Conservation (phyloP, 2,888 invertebrate species). For the Pseudanteris insignis region DNA sequence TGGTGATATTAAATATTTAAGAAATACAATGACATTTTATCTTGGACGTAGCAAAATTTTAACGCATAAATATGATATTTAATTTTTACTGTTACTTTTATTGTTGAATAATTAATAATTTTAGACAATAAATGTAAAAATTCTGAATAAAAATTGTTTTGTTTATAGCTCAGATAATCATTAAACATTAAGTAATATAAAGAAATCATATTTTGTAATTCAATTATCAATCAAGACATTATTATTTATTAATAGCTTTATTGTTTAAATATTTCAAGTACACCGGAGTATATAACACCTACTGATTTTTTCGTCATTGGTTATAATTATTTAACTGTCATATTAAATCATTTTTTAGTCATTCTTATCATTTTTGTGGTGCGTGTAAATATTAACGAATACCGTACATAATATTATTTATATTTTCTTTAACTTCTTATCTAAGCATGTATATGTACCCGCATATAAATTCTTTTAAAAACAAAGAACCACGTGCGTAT, state of each 20-base stretch:
- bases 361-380: slow-evolving; percentile 40
- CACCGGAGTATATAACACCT: slow-evolving; percentile 61
- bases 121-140: too few relatives aligned
- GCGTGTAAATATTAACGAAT: slow-evolving; percentile 47
- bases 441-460: slow-evolving; percentile 39
- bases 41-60: too few relatives aligned
- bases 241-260: slow-evolving; percentile 60
- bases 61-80: too few relatives aligned
- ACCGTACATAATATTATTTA: slow-evolving; percentile 38
- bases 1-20: too few relatives aligned
- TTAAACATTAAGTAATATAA: too few relatives aligned
- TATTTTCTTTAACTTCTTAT: slow-evolving; percentile 36
- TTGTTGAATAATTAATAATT: too few relatives aligned
- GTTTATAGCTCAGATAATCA: too few relatives aligned
- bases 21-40: too few relatives aligned
- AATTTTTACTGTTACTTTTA: too few relatives aligned
- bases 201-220: too few relatives aligned
- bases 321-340: slow-evolving; percentile 52
- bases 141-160: too few relatives aligned
- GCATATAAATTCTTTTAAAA: slow-evolving; percentile 37
- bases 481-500: slow-evolving; percentile 25
- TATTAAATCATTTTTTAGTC: slow-evolving; percentile 52
- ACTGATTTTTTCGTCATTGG: slow-evolving; percentile 48
- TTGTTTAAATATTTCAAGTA: slow-evolving; percentile 61
- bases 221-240: too few relatives aligned